Base-by-base conservation (phyloP, 1,140 invertebrate species). In the Drosophila takahashii region DNA sequence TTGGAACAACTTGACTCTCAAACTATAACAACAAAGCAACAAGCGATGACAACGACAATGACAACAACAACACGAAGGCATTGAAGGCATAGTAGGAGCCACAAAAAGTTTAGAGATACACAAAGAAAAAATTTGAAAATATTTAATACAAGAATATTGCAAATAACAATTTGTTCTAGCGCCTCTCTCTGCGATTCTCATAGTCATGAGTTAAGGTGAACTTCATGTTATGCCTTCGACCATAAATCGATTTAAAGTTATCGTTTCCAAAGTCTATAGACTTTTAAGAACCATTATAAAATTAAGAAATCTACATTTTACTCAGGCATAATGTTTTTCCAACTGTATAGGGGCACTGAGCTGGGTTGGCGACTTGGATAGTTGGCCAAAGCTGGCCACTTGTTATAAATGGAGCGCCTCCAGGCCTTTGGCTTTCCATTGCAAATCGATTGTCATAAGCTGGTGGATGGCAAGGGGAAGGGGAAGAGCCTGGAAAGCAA, bases 391-490 rank as follows among this genome's bases (percentile, higher is more conserved):
- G 54, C 74, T 59, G 72, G 79, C 79, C 78, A 81, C 79, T 90
- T 83, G 81, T 90, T 90, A 81, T 87, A 86, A 90, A 80, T 90
- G 81, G 87, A 87, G 77, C 81, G 87, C 81, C 83, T 70, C 44
- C 53, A 74, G 81, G 85, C 80, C 73, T 81, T 73, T 52, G 75
- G 64, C 67, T 87, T 87, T 83, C 83, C 86, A 83, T 80, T 83
- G 86, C 79, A 90, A 90, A 90, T 90, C 87, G 87, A 90, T 90
- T 90, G 87, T 90, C 86, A 90, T 90, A 90, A 90, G 79, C 71
- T 61, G 59, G 57, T 27, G 44, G 48, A 47, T 34, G n/a, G 11
- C 11, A 51, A 42, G 29, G 60, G 18, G 64, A 36, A 34, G 42
- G 64, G 59, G 27, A 65, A 26, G 10, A 10, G 36, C 34, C 44